Percentiles rank a stretch among this genome's conserved stretches.
phyloP scores from a whole-genome alignment of 2,888 invertebrate species.

The Lithophane semibrunnea region DNA sequence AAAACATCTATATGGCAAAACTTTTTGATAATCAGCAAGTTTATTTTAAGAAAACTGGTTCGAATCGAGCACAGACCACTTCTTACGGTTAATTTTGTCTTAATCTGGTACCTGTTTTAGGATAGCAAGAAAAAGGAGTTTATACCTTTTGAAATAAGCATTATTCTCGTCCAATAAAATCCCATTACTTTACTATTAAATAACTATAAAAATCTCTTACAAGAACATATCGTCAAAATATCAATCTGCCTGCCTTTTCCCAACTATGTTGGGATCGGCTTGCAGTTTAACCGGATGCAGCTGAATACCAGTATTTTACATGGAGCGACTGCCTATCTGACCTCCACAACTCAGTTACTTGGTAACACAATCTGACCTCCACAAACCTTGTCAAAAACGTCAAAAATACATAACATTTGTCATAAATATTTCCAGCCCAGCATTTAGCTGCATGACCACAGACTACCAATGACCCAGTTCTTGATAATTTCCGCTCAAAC shows the following conservation, averaged over 20 bases:
- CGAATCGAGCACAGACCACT: conserved; percentile 23
- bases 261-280: background rate
- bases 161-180: background rate
- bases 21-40: conserved; percentile 9
- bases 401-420: background rate
- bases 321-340: background rate
- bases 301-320: background rate
- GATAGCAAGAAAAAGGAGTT: background rate
- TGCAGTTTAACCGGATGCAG: background rate
- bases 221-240: background rate
- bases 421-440: background rate
- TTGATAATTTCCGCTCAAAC: conserved; percentile 35
- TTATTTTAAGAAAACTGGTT: conserved; percentile 55
- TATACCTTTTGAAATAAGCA: background rate
- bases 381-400: background rate
- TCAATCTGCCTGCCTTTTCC: background rate
- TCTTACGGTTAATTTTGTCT: conserved; percentile 37
- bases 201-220: background rate
- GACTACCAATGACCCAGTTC: conserved; percentile 52
- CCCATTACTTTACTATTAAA: background rate
- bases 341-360: background rate
- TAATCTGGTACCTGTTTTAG: conserved; percentile 21
- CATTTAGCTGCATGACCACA: conserved; percentile 19
- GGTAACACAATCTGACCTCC: background rate
- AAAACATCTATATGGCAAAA: background rate